A percentile compares a stretch with the other conserved stretches of the same genome.
Conservation (phyloP, 2,113 vertebrate genomes). For the Anhinga rufa region DNA sequence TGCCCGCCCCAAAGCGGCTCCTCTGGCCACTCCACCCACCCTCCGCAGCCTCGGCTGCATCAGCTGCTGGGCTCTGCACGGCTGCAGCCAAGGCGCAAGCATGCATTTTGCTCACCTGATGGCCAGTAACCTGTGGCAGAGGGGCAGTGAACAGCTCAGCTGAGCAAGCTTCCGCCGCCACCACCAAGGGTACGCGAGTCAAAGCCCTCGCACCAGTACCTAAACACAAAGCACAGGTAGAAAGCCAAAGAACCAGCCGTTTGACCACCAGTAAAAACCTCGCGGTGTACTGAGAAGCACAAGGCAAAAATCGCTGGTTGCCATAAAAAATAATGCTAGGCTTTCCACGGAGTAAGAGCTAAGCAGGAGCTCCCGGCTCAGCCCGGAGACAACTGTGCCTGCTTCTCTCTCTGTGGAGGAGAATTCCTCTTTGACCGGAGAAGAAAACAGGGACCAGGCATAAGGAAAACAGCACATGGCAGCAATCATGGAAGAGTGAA, state of each 20-base stretch:
- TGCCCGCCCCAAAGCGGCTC: not conserved
- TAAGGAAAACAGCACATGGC: slow-evolving; percentile 45
- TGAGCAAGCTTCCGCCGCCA: not conserved
- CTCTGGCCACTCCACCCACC: fast-evolving
- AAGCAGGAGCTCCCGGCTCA: not conserved
- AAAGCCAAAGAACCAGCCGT: not conserved
- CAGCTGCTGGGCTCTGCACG: fast-evolving
- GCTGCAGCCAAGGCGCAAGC: fast-evolving
- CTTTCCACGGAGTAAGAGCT: not conserved
- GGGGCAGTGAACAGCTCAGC: not conserved
- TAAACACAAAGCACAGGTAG: not conserved
- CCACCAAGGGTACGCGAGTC: not conserved
- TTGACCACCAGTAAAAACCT: not conserved
- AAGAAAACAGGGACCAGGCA: not conserved
- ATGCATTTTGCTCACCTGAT: fast-evolving
- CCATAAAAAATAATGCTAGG: not conserved
- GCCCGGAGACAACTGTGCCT: not conserved
- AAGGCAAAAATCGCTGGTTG: not conserved
- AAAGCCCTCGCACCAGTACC: not conserved
- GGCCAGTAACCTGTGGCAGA: not conserved
- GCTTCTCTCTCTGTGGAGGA: not conserved
- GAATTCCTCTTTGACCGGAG: not conserved
- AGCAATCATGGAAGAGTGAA: slow-evolving; percentile 50
- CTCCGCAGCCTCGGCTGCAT: fast-evolving
- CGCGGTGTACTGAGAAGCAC: not conserved